Evolutionary conservation across 1,140 invertebrate species (phyloP), one percentile per base, ranked within the genome.

Genomic region (Brachionus paranguensis): DNA sequence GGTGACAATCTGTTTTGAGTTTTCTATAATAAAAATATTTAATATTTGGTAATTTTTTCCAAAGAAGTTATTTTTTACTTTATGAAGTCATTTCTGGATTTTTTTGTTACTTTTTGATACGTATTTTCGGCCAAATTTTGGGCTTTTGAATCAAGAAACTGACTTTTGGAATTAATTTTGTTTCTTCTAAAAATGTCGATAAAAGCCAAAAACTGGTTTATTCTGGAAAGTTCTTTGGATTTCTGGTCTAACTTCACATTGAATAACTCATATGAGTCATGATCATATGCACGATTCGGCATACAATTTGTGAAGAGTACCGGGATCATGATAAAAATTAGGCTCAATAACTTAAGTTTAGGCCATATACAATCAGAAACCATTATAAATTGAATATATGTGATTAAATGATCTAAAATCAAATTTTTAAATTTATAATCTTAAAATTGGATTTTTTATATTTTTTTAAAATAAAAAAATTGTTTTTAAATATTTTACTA

Each of bases 1-100:
- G 43, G 17, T 65, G 78, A 81, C 78, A 81, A 27, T 81, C 72
- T 47, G 20, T 29, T 76, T 76, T 76, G 8, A 76, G 27, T 50
- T 76, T 76, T 72, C 68, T 72, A 37, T 6, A 37, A 37, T 7
- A 17, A 41, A 72, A 72, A 72, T 47, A 72, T 8, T 37, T 5
- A 20, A 72, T 10, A 33, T 43, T 20, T 43, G 14, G 1, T 72
- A 24, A 1, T n/a, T 41, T 43, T 10, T 12, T 43, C 3, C 8
- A 70, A 70, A 37, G n/a, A 41, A 41, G 17, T 72, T 43, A n/a
- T 43, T 17, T 20, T 17, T 72, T 72, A 72, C 68, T 43, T 41
- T 14, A 72, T 24, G 17, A 72, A 72, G 7, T 43, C 68, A 72
- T 72, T 72, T 17, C 12, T 72, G 6, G 17, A 17, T 43, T 72